Evolutionary conservation across 2,797 vertebrate genomes (phyloP).

Genomic region (Leptodactylus fallax): DNA sequence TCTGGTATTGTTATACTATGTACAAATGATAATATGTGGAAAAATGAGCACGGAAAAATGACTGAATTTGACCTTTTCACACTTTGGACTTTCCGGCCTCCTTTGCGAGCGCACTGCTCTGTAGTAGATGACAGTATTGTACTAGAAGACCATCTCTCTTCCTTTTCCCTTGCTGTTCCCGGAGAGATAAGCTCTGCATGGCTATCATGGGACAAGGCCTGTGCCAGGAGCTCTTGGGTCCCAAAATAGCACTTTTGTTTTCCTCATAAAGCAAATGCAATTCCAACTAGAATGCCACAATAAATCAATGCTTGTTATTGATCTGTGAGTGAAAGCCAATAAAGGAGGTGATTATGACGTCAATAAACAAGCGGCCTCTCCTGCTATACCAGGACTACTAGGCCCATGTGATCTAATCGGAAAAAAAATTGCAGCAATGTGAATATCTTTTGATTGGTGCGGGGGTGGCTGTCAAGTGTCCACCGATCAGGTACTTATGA

Average conservation of each 20-base stretch:
- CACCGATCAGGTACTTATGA: too few species aligned
- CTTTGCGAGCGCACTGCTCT: not conserved
- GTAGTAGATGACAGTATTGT: constrained; percentile 17
- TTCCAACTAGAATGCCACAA: constrained; percentile 58
- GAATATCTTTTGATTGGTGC: too few species aligned
- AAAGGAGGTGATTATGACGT: not conserved
- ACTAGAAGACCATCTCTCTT: constrained; percentile 33
- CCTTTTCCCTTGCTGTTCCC: constrained; percentile 55
- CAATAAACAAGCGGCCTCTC: not conserved
- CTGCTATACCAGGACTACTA: not conserved
- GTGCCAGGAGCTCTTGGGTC: constrained; percentile 33
- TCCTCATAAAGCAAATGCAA: constrained; percentile 30
- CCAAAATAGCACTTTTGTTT: constrained; percentile 21
- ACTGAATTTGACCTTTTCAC: constrained; percentile 37
- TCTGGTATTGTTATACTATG: not conserved
- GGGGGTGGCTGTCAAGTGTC: too few species aligned
- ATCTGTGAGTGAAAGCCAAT: not conserved
- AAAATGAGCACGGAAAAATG: constrained; percentile 12
- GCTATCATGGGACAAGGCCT: constrained; percentile 29
- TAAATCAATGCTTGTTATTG: constrained; percentile 4
- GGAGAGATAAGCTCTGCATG: constrained; percentile 54
- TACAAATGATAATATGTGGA: not conserved
- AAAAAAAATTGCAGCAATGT: too few species aligned
- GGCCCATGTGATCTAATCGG: not conserved
- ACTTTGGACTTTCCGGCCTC: constrained; percentile 17